These are phyloP conservation scores for Lycia hirtaria DNA, from an alignment of 2,888 invertebrate genomes.

Conservation along the genomic window DNA sequence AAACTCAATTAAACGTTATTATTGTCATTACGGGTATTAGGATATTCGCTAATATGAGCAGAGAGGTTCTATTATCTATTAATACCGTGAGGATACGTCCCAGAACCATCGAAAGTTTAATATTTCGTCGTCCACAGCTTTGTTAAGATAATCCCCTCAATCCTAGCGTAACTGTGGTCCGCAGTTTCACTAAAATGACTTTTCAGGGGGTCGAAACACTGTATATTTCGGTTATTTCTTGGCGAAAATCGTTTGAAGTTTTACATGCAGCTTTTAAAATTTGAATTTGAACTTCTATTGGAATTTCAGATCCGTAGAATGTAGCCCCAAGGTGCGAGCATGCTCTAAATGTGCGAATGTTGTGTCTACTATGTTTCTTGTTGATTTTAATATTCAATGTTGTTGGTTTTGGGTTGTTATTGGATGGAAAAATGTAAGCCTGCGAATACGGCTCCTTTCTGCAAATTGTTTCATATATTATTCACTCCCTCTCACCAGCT, in stretches of 20 bases:
- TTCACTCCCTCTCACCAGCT: slow-evolving; percentile 16
- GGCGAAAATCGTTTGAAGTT: slow-evolving; percentile 24
- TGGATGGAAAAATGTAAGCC: slow-evolving; percentile 17
- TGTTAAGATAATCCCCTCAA: slow-evolving; percentile 47
- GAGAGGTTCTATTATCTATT: slow-evolving; percentile 42
- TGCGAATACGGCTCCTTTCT: slow-evolving; percentile 11
- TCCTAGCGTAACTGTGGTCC: slow-evolving; percentile 29
- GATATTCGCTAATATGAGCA: slow-evolving; percentile 18
- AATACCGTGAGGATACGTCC: slow-evolving; percentile 40
- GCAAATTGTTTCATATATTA: slow-evolving; percentile 25
- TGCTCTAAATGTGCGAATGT: background rate
- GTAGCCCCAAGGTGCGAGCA: background rate
- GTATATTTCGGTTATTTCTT: slow-evolving; percentile 45
- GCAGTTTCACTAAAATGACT: slow-evolving; percentile 38
- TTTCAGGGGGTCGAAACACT: slow-evolving; percentile 36
- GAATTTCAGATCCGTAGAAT: slow-evolving; percentile 8
- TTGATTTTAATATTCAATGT: slow-evolving; percentile 25
- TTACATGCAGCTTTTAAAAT: slow-evolving; percentile 13
- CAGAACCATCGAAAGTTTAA: slow-evolving; percentile 47
- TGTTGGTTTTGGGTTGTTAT: slow-evolving; percentile 20
- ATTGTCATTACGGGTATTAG: slow-evolving; percentile 1
- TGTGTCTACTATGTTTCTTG: slow-evolving; percentile 16
- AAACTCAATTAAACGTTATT: background rate
- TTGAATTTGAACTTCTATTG: slow-evolving; percentile 16
- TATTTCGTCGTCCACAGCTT: slow-evolving; percentile 47